Percentiles rank a stretch among this genome's conserved stretches.
Evolutionary conservation across 1,140 invertebrate genomes (phyloP).

Genomic region (Liolophura sinensis): DNA sequence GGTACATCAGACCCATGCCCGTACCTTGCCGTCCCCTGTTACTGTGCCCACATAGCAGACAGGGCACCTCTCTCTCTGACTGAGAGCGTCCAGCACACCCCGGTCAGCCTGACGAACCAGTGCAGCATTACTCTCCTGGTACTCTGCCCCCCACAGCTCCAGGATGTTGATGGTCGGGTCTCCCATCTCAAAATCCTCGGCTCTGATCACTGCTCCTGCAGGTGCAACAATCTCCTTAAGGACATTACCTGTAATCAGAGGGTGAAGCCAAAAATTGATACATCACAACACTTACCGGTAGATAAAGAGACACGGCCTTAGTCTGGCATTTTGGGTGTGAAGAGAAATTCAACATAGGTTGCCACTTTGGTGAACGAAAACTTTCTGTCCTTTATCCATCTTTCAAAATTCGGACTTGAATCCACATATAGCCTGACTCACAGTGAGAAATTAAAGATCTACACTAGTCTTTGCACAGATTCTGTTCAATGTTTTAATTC

Average conservation of each 20-base stretch:
- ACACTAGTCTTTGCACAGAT: too few species aligned
- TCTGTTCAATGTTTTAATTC: too few species aligned
- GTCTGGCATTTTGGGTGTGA: too few species aligned
- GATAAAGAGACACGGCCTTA: too few species aligned
- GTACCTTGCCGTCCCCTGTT: slow-evolving; percentile 80
- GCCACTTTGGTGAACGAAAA: too few species aligned
- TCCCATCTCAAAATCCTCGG: slow-evolving; percentile 82
- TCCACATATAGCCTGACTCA: too few species aligned
- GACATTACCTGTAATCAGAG: slow-evolving; percentile 76
- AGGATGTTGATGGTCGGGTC: slow-evolving; percentile 91
- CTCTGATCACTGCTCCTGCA: slow-evolving; percentile 87
- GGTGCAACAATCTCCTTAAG: slow-evolving; percentile 96
- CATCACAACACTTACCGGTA: background rate
- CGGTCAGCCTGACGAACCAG: slow-evolving; percentile 69
- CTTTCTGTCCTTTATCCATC: too few species aligned
- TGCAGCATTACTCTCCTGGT: slow-evolving; percentile 94
- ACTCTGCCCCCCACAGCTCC: slow-evolving; percentile 97
- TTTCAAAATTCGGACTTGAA: too few species aligned
- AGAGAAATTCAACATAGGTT: too few species aligned
- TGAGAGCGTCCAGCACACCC: slow-evolving; percentile 73
- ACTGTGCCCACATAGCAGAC: slow-evolving; percentile 92
- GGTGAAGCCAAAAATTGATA: background rate
- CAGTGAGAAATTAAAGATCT: too few species aligned
- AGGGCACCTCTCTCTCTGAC: slow-evolving; percentile 85
- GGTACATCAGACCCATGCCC: background rate